phyloP scores from a whole-genome alignment of 2,797 vertebrate species.

The Morus bassanus region DNA sequence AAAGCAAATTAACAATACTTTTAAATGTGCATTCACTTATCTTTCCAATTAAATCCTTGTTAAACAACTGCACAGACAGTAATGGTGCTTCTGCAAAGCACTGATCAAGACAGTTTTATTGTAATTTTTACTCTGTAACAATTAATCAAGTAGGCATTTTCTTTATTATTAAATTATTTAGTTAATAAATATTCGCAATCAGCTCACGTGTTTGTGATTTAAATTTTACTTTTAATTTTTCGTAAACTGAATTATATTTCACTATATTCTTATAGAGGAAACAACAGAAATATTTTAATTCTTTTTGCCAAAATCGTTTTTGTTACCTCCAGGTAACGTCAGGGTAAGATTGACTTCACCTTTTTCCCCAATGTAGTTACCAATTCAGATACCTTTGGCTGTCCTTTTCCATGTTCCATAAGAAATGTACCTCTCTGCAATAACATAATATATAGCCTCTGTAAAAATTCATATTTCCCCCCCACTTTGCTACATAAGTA shows the following conservation, averaged over 20 bases:
- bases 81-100: slow-evolving; percentile 84
- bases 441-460: background rate
- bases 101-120: slow-evolving; percentile 87
- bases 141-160: slow-evolving; percentile 86
- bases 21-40: slow-evolving; percentile 90
- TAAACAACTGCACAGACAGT: slow-evolving; percentile 87
- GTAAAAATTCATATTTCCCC: background rate
- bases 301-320: slow-evolving; percentile 14
- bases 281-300: slow-evolving; percentile 32
- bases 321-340: background rate
- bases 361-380: background rate
- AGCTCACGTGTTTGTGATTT: slow-evolving; percentile 72
- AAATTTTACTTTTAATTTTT: slow-evolving; percentile 67
- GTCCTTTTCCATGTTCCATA: background rate
- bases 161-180: slow-evolving; percentile 87
- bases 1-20: slow-evolving; percentile 89
- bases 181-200: slow-evolving; percentile 81
- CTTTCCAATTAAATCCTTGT: slow-evolving; percentile 90
- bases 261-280: slow-evolving; percentile 1
- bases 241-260: background rate
- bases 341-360: slow-evolving; percentile 20
- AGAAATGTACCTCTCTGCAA: background rate
- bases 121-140: slow-evolving; percentile 86
- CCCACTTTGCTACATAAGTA: background rate
- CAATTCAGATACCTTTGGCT: background rate